Percentiles rank a stretch among this genome's conserved stretches.
Evolutionary conservation across 2,888 invertebrate genomes (phyloP).

Genomic region (Gandaritis pyraliata): DNA sequence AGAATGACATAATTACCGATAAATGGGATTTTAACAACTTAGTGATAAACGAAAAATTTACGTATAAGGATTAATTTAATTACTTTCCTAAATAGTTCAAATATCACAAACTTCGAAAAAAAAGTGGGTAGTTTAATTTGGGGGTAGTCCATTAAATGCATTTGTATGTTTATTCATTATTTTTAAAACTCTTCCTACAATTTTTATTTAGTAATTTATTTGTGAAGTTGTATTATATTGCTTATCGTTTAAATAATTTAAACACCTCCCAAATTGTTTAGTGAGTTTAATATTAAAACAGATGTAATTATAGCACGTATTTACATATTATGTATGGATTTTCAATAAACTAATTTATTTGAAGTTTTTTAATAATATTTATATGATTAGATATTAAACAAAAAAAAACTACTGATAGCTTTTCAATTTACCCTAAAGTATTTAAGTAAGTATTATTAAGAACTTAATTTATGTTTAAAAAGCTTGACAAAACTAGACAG

Average conservation of each 20-base stretch:
- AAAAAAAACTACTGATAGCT: no score
- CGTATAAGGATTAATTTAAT: no score
- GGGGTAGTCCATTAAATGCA: neutral
- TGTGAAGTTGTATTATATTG: conserved; percentile 26
- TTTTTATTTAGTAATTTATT: conserved; percentile 50
- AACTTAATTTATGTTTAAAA: neutral
- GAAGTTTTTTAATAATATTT: neutral
- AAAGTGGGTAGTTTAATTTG: neutral
- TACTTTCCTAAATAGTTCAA: conserved; percentile 14
- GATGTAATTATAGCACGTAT: conserved; percentile 15
- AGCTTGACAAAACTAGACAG: neutral
- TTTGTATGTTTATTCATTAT: conserved; percentile 12
- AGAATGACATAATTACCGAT: no score
- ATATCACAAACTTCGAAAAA: neutral
- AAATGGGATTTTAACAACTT: no score
- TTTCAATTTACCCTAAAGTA: no score
- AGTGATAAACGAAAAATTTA: no score
- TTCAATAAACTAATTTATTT: conserved; percentile 38
- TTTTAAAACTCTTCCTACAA: neutral
- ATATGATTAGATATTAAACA: no score
- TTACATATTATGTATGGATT: conserved; percentile 41
- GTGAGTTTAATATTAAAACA: conserved; percentile 32
- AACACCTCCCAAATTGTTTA: conserved; percentile 4
- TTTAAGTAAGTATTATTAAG: no score
- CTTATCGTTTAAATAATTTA: neutral